Evolutionary conservation across 1,140 invertebrate genomes (phyloP), one percentile per base, ranked within the genome.

Genomic region (Brachionus asplanchnoidis): DNA sequence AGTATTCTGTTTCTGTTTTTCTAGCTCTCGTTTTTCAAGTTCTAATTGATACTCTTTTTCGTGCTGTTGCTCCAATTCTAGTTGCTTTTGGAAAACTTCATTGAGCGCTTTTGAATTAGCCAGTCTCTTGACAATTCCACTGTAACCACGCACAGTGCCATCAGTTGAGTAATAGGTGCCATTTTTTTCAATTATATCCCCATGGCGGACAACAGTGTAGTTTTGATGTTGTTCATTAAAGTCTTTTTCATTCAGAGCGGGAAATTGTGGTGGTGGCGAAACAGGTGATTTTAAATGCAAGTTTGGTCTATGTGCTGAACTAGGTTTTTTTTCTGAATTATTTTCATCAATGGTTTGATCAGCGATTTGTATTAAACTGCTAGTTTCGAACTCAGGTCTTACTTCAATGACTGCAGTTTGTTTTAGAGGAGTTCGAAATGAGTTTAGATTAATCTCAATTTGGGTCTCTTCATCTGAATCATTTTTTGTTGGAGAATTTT

Each of bases 101-200:
- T 82, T 40, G 14, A 82, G 40, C 0, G 53, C 53, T 65, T 82
- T 82, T 36, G 79, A 82, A 68, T 68, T 82, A 1, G 79, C 79
- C 7, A 82, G 9, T 20, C 26, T 60, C 40, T 82, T 82, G 23
- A 82, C 79, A 11, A 68, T 82, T 26, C 79, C 79, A 60, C 65
- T 60, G 20, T 82, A 82, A 26, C 79, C 79, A 17, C 79, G 79
- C 7, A 82, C 32, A 26, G 79, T 82, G 6, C 79, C 79, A 46
- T 82, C 79, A 20, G 79, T 65, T 11, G 79, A 82, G 32, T 82
- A 82, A 82, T 82, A 82, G 17, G 44, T 82, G 0, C 79, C 79
- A 82, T 82, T 82, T 82, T 82, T 82, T 36, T 82, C 79, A 66
- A 82, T 82, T 36, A 82, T 82, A 82, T 82, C 79, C 5, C 79